Evolutionary conservation across 2,797 vertebrate species (phyloP).

Genomic region (Sebastes trivittatus): DNA sequence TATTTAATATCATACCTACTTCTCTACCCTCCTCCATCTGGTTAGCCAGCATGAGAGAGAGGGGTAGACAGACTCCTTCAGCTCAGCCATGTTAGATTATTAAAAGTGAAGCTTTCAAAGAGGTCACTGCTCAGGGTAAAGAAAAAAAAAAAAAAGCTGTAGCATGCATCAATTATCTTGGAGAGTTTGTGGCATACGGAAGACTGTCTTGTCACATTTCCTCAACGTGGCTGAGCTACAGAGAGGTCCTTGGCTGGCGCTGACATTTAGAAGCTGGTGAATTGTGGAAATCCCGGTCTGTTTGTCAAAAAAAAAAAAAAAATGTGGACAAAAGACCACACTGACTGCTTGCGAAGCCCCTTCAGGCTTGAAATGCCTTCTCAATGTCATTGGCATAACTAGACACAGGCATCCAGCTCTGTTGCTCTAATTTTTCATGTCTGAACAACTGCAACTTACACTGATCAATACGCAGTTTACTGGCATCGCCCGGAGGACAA

Average conservation of each 20-base stretch:
- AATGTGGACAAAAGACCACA: conserved; percentile 67
- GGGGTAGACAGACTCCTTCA: conserved; percentile 61
- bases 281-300: conserved; percentile 71
- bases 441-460: conserved; percentile 62
- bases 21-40: conserved; percentile 73
- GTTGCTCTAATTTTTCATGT: conserved; percentile 62
- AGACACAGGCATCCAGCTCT: conserved; percentile 52
- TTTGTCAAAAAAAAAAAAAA: conserved; percentile 54
- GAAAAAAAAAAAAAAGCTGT: conserved; percentile 37
- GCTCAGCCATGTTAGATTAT: conserved; percentile 78
- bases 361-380: conserved; percentile 73
- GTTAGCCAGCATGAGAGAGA: conserved; percentile 69
- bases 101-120: conserved; percentile 80
- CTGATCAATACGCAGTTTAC: conserved; percentile 71
- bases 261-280: conserved; percentile 82
- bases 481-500: conserved; percentile 57
- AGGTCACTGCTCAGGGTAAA: conserved; percentile 71
- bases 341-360: conserved; percentile 65
- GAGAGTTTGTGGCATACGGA: conserved; percentile 69
- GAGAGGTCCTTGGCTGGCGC: conserved; percentile 68
- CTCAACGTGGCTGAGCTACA: conserved; percentile 65
- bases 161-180: conserved; percentile 81
- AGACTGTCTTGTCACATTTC: conserved; percentile 79
- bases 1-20: conserved; percentile 81
- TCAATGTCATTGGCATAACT: conserved; percentile 70